These are phyloP conservation scores for Lathamus discolor DNA, from an alignment of 2,113 vertebrate species.

Conservation along the genomic window DNA sequence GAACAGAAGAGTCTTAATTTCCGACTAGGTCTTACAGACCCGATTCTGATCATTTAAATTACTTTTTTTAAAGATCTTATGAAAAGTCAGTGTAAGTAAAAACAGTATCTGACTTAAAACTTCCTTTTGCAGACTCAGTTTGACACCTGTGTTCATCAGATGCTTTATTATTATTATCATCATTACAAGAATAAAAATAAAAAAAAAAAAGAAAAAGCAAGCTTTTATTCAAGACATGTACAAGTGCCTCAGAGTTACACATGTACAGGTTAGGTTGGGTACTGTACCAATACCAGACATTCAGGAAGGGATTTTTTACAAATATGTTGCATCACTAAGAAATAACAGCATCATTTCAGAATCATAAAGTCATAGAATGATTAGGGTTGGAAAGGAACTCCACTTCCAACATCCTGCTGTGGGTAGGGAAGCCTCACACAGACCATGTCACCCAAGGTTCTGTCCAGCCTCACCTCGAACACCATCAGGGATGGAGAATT, in stretches of 20 bases:
- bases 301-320: neutral
- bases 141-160: neutral
- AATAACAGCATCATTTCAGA: neutral
- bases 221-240: neutral
- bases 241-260: neutral
- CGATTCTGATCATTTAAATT: neutral
- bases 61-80: neutral
- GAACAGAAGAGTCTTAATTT: neutral
- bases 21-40: neutral
- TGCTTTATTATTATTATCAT: neutral
- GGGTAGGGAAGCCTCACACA: neutral
- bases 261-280: accelerated
- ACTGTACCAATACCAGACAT: neutral
- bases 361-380: neutral
- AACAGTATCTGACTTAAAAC: neutral
- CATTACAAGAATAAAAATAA: neutral
- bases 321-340: neutral
- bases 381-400: neutral
- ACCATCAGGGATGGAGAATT: neutral
- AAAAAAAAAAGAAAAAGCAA: neutral
- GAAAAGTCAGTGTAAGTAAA: neutral
- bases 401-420: neutral
- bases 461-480: neutral
- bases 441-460: neutral
- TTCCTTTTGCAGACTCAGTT: neutral